A percentile compares a stretch with the other conserved stretches of the same genome.
Evolutionary conservation across 2,888 invertebrate species (phyloP).

Genomic region (Morpho achilles): DNA sequence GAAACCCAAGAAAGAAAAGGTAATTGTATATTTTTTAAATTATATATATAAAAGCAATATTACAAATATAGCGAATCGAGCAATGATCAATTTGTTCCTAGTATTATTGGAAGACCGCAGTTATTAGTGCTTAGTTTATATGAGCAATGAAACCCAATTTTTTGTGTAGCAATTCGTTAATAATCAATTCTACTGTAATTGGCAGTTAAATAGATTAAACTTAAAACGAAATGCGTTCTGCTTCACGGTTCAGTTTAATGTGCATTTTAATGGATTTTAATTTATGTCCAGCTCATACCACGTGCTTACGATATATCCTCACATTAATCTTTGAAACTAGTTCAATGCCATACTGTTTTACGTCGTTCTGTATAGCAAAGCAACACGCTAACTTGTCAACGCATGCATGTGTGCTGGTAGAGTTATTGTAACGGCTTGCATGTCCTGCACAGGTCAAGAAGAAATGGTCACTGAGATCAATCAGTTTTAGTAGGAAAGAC

Average conservation of each 20-base stretch:
- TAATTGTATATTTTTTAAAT: slow-evolving; percentile 27
- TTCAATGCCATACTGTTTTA: slow-evolving; percentile 4
- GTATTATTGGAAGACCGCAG: no score
- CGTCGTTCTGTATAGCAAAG: slow-evolving; percentile 5
- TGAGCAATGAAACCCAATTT: slow-evolving; percentile 8
- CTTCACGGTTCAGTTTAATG: slow-evolving; percentile 14
- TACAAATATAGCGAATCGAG: background rate
- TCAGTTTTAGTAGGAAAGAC: slow-evolving; percentile 92
- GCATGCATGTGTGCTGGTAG: slow-evolving; percentile 14
- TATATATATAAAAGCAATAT: no score
- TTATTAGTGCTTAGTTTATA: slow-evolving; percentile 5
- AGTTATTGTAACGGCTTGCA: slow-evolving; percentile 11
- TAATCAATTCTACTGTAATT: slow-evolving; percentile 16
- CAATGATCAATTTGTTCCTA: no score
- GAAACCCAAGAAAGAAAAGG: slow-evolving; percentile 84
- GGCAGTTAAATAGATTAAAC: slow-evolving; percentile 20
- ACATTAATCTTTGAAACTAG: slow-evolving; percentile 7
- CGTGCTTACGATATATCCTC: slow-evolving; percentile 10
- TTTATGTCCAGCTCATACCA: slow-evolving; percentile 12
- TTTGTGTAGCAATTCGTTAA: slow-evolving; percentile 9
- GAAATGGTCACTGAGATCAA: slow-evolving; percentile 93
- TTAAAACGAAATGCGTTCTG: slow-evolving; percentile 9
- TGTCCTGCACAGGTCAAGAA: slow-evolving; percentile 81
- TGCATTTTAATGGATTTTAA: slow-evolving; percentile 7
- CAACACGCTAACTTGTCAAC: slow-evolving; percentile 5